Base-by-base conservation (phyloP, 2,888 invertebrate species). In the Hedya salicella region DNA sequence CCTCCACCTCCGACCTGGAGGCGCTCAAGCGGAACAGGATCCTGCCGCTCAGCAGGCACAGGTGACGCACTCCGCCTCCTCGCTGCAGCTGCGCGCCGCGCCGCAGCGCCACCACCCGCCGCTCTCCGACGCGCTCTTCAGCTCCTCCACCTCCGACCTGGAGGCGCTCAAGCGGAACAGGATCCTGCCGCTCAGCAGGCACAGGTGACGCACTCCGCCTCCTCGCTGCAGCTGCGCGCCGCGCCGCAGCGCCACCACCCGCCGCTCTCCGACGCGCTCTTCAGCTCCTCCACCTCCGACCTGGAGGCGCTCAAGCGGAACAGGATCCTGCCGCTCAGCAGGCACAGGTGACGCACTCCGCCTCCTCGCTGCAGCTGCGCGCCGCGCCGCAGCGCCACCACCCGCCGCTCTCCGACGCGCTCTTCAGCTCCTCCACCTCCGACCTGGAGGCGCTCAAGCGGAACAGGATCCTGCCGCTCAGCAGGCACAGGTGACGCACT, bases 1-100 rank as follows among this genome's bases (percentile, higher is more conserved):
- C 86, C 64, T 89, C 89, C 73, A 88, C 89, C 0, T 85, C 89
- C 0, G 89, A 90, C 69, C 75, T 91, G 25, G 86, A 87, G 78
- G 80, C 81, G 42, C 80, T 89, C 39, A 83, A 85, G 72, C 8
- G 36, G 36, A 72, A 87, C 64, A 84, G 19, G 19, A 36, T 62
- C 6, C 46, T 39, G n/a, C 32, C 64, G n/a, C 53, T 53, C 39
- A 53, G 52, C 52, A 52, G 52, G 32, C 50, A 50, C 50, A 50
- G 50, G 49, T 53, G 13, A 0, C 17, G 44, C 17, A 6, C n/a
- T n/a, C n/a, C n/a, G n/a, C n/a, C n/a, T n/a, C n/a, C n/a, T n/a
- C n/a, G n/a, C n/a, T n/a, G n/a, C n/a, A n/a, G n/a, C n/a, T n/a
- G n/a, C n/a, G n/a, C n/a, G 40, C 40, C 14, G 40, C 40, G n/a